Evolutionary conservation across 37 sponge, comb jelly and placozoan genomes (phyloP), one percentile per base, ranked within the genome.

Genomic region (Cliona cf. orientalis): DNA sequence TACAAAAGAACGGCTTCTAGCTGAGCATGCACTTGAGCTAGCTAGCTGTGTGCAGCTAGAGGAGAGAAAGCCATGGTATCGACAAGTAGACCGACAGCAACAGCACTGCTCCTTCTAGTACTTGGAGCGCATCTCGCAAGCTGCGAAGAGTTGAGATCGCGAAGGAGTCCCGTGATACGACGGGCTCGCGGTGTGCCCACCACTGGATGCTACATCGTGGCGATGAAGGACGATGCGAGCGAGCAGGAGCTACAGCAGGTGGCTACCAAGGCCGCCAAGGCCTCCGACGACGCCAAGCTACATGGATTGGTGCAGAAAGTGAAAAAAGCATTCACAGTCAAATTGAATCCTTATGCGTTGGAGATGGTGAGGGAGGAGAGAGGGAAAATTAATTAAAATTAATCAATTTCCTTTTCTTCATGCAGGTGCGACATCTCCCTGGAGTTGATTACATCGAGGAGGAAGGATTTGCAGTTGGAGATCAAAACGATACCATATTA

Each of bases 371-470:
- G 73, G 21, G 58, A 32, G 9, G 45, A 1, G 25, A 33, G 2
- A 37, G 45, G 46, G 17, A 26, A 70, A 43, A 70, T 44, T 6
- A 43, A 5, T 14, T 41, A 46, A 12, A 53, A 11, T 46, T 72
- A 23, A 49, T 53, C 28, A 25, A 4, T 14, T 59, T 9, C 60
- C 28, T 9, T 9, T 59, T 4, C 60, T 14, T 29, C 14, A 3
- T 59, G 14, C 66, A 89, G 90, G 39, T 89, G 32, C 70, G 84
- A 28, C 39, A 64, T 23, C n/a, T 70, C 66, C 69, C 80, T 43
- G 90, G 71, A 59, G 90, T 90, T 29, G 72, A 79, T 21, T 80
- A 80, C 46, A 74, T 90, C 26, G 90, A 90, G 42, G 86, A 84
- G 42, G 90, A 90, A 42, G 46, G 60, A 60, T 33, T 80, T 46